Conservation (phyloP, 1,140 invertebrate genomes). For the Drosophila leontia region DNA sequence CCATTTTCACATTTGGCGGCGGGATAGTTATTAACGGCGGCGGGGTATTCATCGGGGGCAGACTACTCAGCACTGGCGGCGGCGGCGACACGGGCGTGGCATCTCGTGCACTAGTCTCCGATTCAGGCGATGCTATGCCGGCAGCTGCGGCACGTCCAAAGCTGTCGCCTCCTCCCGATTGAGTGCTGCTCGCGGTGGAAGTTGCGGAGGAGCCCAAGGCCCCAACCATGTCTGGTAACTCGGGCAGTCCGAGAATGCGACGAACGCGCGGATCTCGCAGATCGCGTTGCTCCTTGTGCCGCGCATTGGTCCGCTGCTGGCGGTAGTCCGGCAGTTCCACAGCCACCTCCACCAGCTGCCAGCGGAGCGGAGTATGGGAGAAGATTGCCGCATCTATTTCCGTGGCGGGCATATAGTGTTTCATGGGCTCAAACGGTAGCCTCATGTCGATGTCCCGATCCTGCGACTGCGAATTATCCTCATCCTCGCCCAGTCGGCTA, state of each 20-base stretch:
- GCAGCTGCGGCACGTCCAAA: conserved; percentile 20
- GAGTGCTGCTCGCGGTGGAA: not conserved
- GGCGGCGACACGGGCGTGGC: conserved; percentile 61
- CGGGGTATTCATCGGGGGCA: conserved; percentile 57
- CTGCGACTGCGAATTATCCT: not conserved
- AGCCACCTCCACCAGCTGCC: conserved; percentile 87
- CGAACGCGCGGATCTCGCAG: conserved; percentile 89
- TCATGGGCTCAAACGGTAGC: conserved; percentile 91
- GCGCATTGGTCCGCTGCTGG: conserved; percentile 87
- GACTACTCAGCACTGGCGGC: conserved; percentile 22
- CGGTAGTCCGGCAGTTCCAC: conserved; percentile 91
- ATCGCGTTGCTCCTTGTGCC: conserved; percentile 88
- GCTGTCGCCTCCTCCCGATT: not conserved
- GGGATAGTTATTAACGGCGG: conserved; percentile 36
- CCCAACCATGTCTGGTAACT: conserved; percentile 26
- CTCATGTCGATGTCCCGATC: conserved; percentile 89
- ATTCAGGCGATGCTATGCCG: conserved; percentile 61
- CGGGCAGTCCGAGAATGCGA: conserved; percentile 88
- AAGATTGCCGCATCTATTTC: conserved; percentile 93
- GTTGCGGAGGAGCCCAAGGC: not conserved
- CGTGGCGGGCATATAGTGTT: conserved; percentile 91
- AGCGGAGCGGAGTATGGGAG: conserved; percentile 90
- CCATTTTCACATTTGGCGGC: conserved; percentile 4
- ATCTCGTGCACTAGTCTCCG: conserved; percentile 17
- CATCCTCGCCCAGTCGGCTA: conserved; percentile 11